A percentile compares a stretch with the other conserved stretches of the same genome.
phyloP scores from a whole-genome alignment of 2,888 invertebrate species.

The Mimumesa dahlbomi region DNA sequence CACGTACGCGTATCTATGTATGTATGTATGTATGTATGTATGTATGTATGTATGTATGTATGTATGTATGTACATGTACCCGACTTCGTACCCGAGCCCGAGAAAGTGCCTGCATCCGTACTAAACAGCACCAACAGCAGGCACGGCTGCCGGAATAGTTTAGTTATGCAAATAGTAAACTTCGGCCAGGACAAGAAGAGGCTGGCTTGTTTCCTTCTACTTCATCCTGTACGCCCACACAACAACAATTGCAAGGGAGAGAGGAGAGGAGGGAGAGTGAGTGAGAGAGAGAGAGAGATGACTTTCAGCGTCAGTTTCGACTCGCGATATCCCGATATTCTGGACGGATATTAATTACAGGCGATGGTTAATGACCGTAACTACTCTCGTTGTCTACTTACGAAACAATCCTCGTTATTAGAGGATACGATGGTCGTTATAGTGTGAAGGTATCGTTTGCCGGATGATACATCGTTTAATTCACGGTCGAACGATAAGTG shows the following conservation, averaged over 20 bases:
- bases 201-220: slow-evolving; percentile 41
- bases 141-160: slow-evolving; percentile 52
- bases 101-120: slow-evolving; percentile 51
- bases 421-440: background rate
- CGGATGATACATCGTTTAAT: too few species aligned
- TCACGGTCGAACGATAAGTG: too few species aligned
- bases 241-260: too few species aligned
- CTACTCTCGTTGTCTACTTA: slow-evolving; percentile 1
- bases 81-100: slow-evolving; percentile 34
- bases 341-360: slow-evolving; percentile 41
- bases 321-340: slow-evolving; percentile 23
- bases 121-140: slow-evolving; percentile 50
- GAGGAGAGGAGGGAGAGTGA: too few species aligned
- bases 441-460: too few species aligned
- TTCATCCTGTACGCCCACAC: slow-evolving; percentile 16
- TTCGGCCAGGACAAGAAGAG: slow-evolving; percentile 46
- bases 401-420: background rate
- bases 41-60: too few species aligned
- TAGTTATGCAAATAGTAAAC: slow-evolving; percentile 65
- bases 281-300: too few species aligned
- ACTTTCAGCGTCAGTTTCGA: slow-evolving; percentile 25
- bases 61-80: slow-evolving; percentile 23
- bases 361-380: slow-evolving; percentile 21
- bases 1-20: too few species aligned
- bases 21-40: too few species aligned